These are phyloP conservation scores for Leucophenga montana DNA, from an alignment of 2,888 invertebrate species.

Conservation along the genomic window DNA sequence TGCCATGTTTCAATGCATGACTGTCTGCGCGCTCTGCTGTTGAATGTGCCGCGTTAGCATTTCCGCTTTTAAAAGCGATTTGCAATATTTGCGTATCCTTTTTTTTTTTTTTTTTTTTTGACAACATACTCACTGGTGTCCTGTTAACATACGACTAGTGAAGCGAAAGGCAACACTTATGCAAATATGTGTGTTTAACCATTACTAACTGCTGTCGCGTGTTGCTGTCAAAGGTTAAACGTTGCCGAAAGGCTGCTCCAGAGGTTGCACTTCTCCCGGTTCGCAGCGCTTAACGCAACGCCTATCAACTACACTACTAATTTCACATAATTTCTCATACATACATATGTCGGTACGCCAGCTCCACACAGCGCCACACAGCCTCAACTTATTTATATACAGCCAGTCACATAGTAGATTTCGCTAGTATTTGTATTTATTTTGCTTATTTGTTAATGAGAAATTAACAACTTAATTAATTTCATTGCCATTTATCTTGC, in stretches of 20 bases:
- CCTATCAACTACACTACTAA: slow-evolving; percentile 50
- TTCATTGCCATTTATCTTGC: slow-evolving; percentile 71
- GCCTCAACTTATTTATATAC: neutral
- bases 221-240: slow-evolving; percentile 61
- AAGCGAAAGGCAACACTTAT: slow-evolving; percentile 7
- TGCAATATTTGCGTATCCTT: slow-evolving; percentile 33
- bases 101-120: slow-evolving; percentile 43
- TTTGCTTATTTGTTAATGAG: slow-evolving; percentile 62
- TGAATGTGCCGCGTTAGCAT: neutral
- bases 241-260: slow-evolving; percentile 40
- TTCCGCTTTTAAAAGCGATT: slow-evolving; percentile 17
- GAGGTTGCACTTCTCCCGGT: slow-evolving; percentile 41
- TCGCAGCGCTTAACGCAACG: slow-evolving; percentile 56
- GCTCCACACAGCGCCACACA: neutral
- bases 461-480: slow-evolving; percentile 73
- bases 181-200: slow-evolving; percentile 30
- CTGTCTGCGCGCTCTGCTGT: neutral
- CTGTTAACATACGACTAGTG: slow-evolving; percentile 39
- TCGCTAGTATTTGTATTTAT: slow-evolving; percentile 25
- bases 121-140: slow-evolving; percentile 36
- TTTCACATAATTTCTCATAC: slow-evolving; percentile 31
- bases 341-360: slow-evolving; percentile 19
- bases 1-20: slow-evolving; percentile 16
- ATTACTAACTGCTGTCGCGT: slow-evolving; percentile 63
- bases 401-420: neutral